phyloP scores from a whole-genome alignment of 2,797 vertebrate species.

The Bucorvus abyssinicus region DNA sequence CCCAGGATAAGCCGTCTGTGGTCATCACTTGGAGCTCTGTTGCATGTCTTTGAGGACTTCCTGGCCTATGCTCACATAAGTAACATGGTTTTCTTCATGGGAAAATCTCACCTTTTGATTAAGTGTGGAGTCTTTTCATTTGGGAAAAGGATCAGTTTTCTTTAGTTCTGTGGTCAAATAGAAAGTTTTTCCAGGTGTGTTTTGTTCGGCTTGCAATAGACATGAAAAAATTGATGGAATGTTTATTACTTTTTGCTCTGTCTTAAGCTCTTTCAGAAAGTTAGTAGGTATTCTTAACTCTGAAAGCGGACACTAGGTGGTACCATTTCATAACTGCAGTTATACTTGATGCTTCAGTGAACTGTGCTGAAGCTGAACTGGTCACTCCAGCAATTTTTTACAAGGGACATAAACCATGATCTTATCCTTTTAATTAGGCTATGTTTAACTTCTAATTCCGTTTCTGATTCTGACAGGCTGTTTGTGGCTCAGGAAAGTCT shows the following conservation, averaged over 20 bases:
- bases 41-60: not conserved
- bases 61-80: rapidly evolving
- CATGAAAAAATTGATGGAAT: not conserved
- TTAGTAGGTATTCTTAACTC: not conserved
- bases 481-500: not conserved
- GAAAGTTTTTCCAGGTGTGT: not conserved
- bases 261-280: not conserved
- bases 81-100: rapidly evolving
- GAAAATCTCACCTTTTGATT: not conserved
- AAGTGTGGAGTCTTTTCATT: not conserved
- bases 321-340: not conserved
- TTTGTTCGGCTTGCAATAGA: not conserved
- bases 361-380: not conserved
- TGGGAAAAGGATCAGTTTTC: not conserved
- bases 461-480: not conserved
- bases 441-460: not conserved
- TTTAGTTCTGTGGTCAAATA: not conserved
- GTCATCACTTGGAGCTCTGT: not conserved
- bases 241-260: not conserved
- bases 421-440: not conserved
- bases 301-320: constrained; percentile 53
- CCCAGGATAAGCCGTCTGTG: rapidly evolving
- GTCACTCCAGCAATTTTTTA: not conserved
- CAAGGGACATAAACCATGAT: not conserved
- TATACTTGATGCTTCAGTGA: not conserved